Evolutionary conservation across 2,888 invertebrate species (phyloP).

Genomic region (Homarus gammarus): DNA sequence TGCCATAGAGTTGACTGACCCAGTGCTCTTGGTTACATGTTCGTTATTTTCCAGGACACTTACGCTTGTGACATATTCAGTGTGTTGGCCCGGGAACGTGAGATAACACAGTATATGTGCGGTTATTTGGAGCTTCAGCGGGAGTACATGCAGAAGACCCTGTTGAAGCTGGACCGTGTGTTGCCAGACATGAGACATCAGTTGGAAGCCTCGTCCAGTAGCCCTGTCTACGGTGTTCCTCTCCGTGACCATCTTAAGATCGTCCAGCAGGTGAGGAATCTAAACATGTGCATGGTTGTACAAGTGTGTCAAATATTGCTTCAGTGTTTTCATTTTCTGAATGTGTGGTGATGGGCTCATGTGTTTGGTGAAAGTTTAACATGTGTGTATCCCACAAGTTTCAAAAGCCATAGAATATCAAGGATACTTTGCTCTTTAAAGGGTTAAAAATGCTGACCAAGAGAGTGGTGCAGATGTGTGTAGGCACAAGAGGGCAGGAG

Average conservation of each 20-base stretch:
- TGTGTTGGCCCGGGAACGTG: conserved; percentile 64
- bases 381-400: no score
- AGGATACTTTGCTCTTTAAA: no score
- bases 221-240: conserved; percentile 72
- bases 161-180: conserved; percentile 49
- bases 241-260: conserved; percentile 64
- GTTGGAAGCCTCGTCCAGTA: conserved; percentile 41
- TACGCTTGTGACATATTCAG: conserved; percentile 74
- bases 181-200: conserved; percentile 55
- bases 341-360: no score
- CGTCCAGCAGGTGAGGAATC: conserved; percentile 54
- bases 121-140: conserved; percentile 59
- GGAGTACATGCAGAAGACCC: conserved; percentile 41
- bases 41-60: conserved; percentile 64
- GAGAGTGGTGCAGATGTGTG: no score
- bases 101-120: conserved; percentile 57
- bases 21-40: no score
- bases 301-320: no score
- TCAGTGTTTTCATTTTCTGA: no score
- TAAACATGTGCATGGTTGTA: not conserved
- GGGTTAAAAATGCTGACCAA: no score
- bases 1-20: no score
- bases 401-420: no score
- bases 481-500: no score
- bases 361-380: not conserved